These are phyloP conservation scores for Athalia circularis DNA, from an alignment of 2,888 invertebrate species.

Conservation along the genomic window DNA sequence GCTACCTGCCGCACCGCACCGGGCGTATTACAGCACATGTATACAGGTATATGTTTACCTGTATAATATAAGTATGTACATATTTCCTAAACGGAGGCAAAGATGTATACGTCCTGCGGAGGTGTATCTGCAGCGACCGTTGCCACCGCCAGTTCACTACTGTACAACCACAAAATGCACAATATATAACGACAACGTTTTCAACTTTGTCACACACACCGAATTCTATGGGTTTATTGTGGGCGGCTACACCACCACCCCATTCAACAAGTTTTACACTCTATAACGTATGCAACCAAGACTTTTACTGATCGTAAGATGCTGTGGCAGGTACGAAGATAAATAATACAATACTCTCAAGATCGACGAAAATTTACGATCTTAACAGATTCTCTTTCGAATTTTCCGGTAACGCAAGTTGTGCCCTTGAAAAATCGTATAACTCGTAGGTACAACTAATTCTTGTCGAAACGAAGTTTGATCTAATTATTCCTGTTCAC, in stretches of 20 bases:
- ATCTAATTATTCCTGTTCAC: no score
- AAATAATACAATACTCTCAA: constrained; percentile 57
- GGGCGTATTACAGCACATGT: constrained; percentile 61
- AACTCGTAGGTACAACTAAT: no score
- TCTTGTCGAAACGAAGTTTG: no score
- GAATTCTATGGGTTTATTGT: constrained; percentile 65
- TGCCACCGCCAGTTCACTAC: background rate
- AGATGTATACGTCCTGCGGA: no score
- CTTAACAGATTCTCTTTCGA: background rate
- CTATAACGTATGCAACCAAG: constrained; percentile 48
- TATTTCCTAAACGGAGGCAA: no score
- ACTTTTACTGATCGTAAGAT: constrained; percentile 48
- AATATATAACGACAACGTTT: constrained; percentile 66
- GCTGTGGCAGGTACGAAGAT: constrained; percentile 59
- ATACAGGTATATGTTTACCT: no score
- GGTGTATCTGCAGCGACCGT: constrained; percentile 58
- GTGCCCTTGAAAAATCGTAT: no score
- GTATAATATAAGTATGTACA: no score
- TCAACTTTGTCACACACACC: constrained; percentile 59
- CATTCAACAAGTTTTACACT: constrained; percentile 45
- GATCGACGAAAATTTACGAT: constrained; percentile 64
- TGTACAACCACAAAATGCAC: constrained; percentile 49
- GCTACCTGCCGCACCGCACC: constrained; percentile 48
- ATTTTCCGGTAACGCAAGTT: no score
- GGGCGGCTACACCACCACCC: constrained; percentile 20